These are phyloP conservation scores for Xylocopa sonorina DNA, from an alignment of 1,140 invertebrate genomes.

Conservation along the genomic window DNA sequence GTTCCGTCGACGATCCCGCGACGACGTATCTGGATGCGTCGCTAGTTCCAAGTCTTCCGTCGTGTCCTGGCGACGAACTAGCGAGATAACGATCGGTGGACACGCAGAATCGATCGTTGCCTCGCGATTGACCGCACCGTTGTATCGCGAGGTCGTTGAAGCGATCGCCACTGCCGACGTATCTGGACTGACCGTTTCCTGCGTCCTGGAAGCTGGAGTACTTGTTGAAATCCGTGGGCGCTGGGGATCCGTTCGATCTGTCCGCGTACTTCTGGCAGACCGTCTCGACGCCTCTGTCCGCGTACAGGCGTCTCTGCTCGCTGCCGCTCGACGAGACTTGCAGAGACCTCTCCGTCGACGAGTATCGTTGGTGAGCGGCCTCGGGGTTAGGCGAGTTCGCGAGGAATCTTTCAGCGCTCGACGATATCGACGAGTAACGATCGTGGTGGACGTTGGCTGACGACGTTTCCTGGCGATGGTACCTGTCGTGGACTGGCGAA, in stretches of 20 bases:
- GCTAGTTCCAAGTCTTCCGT: slow-evolving; percentile 47
- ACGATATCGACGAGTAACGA: slow-evolving; percentile 67
- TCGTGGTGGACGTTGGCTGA: slow-evolving; percentile 68
- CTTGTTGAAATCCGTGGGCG: slow-evolving; percentile 69
- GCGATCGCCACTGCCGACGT: slow-evolving; percentile 52
- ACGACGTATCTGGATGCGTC: slow-evolving; percentile 60
- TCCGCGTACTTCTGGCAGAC: slow-evolving; percentile 75
- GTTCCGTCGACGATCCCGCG: slow-evolving; percentile 74
- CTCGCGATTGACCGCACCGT: slow-evolving; percentile 81
- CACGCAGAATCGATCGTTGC: slow-evolving; percentile 75
- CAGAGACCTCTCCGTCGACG: slow-evolving; percentile 73
- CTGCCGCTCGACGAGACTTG: slow-evolving; percentile 33
- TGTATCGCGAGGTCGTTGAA: slow-evolving; percentile 80
- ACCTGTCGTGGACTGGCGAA: slow-evolving; percentile 75
- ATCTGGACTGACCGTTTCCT: slow-evolving; percentile 55
- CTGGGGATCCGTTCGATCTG: slow-evolving; percentile 71
- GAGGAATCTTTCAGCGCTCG: slow-evolving; percentile 72
- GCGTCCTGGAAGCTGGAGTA: slow-evolving; percentile 71
- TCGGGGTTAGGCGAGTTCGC: slow-evolving; percentile 75
- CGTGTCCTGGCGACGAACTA: slow-evolving; percentile 66
- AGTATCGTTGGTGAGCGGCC: slow-evolving; percentile 73
- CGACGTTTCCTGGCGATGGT: slow-evolving; percentile 61
- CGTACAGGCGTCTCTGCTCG: slow-evolving; percentile 55
- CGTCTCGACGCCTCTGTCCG: slow-evolving; percentile 68
- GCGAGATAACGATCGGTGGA: slow-evolving; percentile 72